Conservation (phyloP, 2,797 vertebrate genomes). For the Momotus momota region DNA sequence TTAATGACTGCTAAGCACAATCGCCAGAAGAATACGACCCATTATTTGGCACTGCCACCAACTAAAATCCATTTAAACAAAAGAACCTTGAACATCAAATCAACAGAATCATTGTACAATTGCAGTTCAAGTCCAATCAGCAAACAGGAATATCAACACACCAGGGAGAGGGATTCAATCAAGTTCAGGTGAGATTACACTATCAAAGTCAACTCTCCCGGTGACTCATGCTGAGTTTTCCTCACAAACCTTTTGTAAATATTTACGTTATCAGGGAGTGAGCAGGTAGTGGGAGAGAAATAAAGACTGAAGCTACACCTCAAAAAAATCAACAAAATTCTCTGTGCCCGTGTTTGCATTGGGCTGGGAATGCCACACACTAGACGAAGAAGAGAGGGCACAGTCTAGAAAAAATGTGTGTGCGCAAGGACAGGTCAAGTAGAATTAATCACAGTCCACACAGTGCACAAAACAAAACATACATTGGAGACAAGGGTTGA, state of each 20-base stretch:
- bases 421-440: neutral
- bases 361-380: neutral
- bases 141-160: neutral
- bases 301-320: conserved; percentile 23
- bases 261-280: neutral
- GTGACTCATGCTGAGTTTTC: neutral
- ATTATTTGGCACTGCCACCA: neutral
- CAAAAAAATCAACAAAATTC: neutral
- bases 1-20: neutral
- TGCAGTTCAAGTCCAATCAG: neutral
- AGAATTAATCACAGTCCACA: neutral
- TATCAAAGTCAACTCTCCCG: neutral
- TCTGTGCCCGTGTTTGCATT: neutral
- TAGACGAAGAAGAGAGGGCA: neutral
- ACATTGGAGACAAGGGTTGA: neutral
- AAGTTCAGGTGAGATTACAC: neutral
- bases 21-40: neutral
- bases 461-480: neutral
- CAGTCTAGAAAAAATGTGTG: neutral
- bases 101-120: neutral
- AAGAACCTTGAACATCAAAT: neutral
- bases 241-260: neutral
- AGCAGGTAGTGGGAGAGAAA: neutral
- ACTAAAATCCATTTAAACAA: neutral
- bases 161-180: neutral